phyloP scores from a whole-genome alignment of 2,113 vertebrate species.

The Hippoglossus stenolepis region DNA sequence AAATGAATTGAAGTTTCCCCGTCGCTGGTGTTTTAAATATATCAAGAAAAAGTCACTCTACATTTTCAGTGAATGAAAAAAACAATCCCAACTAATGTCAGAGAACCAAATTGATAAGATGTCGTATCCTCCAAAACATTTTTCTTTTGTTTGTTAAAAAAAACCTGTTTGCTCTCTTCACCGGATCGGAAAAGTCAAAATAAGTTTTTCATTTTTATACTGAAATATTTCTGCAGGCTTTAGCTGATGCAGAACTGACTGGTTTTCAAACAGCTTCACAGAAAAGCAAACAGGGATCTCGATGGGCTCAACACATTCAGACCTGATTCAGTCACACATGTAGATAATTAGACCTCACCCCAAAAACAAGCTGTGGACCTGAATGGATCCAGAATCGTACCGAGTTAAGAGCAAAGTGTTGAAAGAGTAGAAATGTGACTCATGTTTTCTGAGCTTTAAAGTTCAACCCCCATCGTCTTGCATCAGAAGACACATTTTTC shows the following conservation, averaged over 20 bases:
- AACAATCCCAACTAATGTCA: not conserved
- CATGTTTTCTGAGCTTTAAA: not conserved
- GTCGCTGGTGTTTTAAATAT: slow-evolving; percentile 46
- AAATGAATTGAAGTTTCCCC: slow-evolving; percentile 35
- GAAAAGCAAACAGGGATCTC: no score
- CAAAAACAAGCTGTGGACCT: not conserved
- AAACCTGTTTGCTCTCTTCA: no score
- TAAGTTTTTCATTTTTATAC: no score
- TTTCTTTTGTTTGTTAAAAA: no score
- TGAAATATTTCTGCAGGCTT: no score
- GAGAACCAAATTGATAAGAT: not conserved
- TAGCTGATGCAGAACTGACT: no score
- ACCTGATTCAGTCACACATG: not conserved
- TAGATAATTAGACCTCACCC: not conserved
- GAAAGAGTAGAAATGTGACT: not conserved
- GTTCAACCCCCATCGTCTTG: not conserved
- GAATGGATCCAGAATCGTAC: not conserved
- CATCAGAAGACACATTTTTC: not conserved
- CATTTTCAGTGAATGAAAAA: slow-evolving; percentile 21
- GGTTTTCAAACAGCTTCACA: no score
- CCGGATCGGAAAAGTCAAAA: no score
- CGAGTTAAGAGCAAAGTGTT: not conserved
- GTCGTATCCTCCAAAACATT: not conserved
- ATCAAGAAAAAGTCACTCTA: slow-evolving; percentile 28
- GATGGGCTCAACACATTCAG: no score